Conservation (phyloP, 1,140 invertebrate species). For the Hyles vespertilio region DNA sequence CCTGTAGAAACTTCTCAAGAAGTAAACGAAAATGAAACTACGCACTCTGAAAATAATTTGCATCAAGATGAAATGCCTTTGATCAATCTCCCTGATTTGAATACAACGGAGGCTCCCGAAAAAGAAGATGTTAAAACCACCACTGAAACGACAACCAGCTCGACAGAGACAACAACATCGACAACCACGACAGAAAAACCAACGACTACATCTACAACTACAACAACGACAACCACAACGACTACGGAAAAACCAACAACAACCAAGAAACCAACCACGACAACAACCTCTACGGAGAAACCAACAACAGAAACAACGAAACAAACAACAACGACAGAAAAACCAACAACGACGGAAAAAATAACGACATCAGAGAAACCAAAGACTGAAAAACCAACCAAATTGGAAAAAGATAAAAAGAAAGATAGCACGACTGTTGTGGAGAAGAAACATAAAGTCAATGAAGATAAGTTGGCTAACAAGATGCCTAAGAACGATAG, state of each 20-base stretch:
- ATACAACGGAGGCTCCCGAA: constrained; percentile 33
- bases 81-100: constrained; percentile 23
- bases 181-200: constrained; percentile 26
- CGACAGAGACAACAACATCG: constrained; percentile 27
- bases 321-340: constrained; percentile 26
- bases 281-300: constrained; percentile 37
- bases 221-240: constrained; percentile 27
- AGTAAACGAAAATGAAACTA: constrained; percentile 50
- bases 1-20: constrained; percentile 37
- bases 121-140: constrained; percentile 30
- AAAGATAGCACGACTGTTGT: constrained; percentile 36
- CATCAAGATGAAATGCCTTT: constrained; percentile 37
- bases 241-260: constrained; percentile 28
- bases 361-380: constrained; percentile 25
- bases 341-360: constrained; percentile 33
- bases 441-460: constrained; percentile 53
- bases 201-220: constrained; percentile 29
- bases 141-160: constrained; percentile 28
- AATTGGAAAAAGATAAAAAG: constrained; percentile 55
- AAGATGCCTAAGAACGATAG: constrained; percentile 11
- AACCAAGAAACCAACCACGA: constrained; percentile 30
- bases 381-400: constrained; percentile 43
- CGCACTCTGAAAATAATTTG: constrained; percentile 53
- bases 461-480: constrained; percentile 35
- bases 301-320: constrained; percentile 17